These are phyloP conservation scores for Phyllostomus hastatus DNA, from an alignment of 2,113 vertebrate genomes.

Conservation along the genomic window DNA sequence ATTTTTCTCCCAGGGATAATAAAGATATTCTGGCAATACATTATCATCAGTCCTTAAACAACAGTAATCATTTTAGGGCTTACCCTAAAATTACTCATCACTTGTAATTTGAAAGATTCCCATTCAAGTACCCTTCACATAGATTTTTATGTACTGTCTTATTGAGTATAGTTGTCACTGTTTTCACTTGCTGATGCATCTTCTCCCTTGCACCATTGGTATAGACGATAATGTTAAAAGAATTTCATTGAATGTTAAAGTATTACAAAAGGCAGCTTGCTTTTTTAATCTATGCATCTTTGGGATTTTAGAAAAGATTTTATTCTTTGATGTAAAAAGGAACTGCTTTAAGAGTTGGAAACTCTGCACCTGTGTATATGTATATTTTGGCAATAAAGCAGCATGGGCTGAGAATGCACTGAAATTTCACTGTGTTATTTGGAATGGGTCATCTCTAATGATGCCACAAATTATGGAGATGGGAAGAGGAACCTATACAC, in stretches of 20 bases:
- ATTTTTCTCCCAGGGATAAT: neutral
- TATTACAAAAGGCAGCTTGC: conserved; percentile 84
- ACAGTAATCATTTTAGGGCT: neutral
- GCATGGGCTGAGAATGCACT: conserved; percentile 86
- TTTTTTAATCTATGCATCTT: conserved; percentile 87
- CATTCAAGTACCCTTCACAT: neutral
- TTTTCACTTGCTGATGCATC: neutral
- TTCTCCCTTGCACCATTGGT: conserved; percentile 40
- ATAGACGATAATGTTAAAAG: conserved; percentile 63
- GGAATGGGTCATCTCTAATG: neutral
- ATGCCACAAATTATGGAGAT: neutral
- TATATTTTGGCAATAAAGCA: conserved; percentile 86
- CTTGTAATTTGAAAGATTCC: neutral
- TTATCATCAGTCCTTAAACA: conserved; percentile 6
- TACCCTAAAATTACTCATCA: neutral
- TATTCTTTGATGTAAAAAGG: conserved; percentile 82
- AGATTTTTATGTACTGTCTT: neutral
- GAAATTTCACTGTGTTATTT: conserved; percentile 66
- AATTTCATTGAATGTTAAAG: conserved; percentile 74
- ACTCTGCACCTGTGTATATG: conserved; percentile 83
- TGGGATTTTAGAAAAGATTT: conserved; percentile 78
- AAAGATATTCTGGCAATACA: neutral
- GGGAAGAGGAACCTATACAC: neutral
- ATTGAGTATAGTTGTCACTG: neutral
- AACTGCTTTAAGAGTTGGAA: conserved; percentile 79